Conservation (phyloP, 2,888 invertebrate species). For the Hypsopygia costalis region DNA sequence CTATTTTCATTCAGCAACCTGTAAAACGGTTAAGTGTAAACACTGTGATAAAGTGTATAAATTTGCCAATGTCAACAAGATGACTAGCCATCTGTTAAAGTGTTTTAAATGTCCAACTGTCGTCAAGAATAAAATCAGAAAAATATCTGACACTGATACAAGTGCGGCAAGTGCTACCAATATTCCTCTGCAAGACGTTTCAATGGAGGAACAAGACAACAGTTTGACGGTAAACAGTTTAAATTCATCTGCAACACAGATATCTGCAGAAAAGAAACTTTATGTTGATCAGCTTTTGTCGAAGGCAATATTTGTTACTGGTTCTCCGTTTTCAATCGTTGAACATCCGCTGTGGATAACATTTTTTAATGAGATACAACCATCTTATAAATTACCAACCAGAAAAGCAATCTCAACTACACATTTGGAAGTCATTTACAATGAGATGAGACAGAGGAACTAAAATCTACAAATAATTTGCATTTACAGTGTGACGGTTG, state of each 20-base stretch:
- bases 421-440: constrained; percentile 11
- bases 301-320: constrained; percentile 14
- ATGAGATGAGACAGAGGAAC: constrained; percentile 13
- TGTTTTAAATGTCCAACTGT: constrained; percentile 13
- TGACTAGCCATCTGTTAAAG: constrained; percentile 9
- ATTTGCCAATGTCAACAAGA: constrained; percentile 13
- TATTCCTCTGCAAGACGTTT: constrained; percentile 11
- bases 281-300: constrained; percentile 1
- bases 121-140: constrained; percentile 11
- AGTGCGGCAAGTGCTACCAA: constrained; percentile 6
- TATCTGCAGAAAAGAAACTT: constrained; percentile 5
- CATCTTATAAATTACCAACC: constrained; percentile 11
- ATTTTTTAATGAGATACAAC: constrained; percentile 12
- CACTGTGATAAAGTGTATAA: constrained; percentile 12
- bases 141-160: constrained; percentile 7
- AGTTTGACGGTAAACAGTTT: constrained; percentile 9
- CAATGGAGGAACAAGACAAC: constrained; percentile 1
- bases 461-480: constrained; percentile 10
- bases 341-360: constrained; percentile 15
- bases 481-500: background rate
- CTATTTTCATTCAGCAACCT: constrained; percentile 13
- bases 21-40: constrained; percentile 12
- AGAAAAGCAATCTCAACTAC: constrained; percentile 13
- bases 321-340: constrained; percentile 13
- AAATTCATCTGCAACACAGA: constrained; percentile 9